Conservation (phyloP, 2,113 vertebrate genomes). For the Drymodes brunneopygia region DNA sequence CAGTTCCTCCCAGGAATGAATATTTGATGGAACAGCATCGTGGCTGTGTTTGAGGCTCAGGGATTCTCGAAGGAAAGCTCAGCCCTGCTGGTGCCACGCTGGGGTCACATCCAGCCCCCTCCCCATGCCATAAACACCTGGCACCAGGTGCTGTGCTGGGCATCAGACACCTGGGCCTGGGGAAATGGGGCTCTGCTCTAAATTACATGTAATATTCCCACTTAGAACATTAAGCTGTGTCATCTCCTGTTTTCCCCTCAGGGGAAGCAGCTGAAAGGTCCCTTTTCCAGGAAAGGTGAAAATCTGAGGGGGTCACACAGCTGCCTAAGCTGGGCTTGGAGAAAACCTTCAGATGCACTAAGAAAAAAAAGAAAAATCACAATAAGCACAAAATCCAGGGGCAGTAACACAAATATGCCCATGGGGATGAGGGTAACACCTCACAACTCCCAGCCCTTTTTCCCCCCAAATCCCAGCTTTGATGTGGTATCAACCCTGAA, state of each 20-base stretch:
- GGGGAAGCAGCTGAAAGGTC: background rate
- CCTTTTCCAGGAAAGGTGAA: background rate
- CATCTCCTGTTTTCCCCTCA: background rate
- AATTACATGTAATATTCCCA: fast-evolving
- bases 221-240: fast-evolving
- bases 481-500: background rate
- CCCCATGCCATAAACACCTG: background rate
- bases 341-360: background rate
- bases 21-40: fast-evolving
- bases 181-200: background rate
- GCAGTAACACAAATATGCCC: fast-evolving
- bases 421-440: no score
- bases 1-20: background rate
- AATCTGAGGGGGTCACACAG: background rate
- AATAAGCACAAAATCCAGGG: background rate
- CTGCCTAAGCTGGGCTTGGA: background rate
- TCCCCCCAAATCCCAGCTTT: background rate
- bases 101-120: background rate
- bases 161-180: background rate
- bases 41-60: background rate
- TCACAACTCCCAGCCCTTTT: background rate
- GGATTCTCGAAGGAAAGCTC: background rate
- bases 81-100: background rate
- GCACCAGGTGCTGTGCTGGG: background rate
- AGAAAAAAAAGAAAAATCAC: background rate